Base-by-base conservation (phyloP, 1,140 invertebrate genomes). In the Eulimnadia texana region DNA sequence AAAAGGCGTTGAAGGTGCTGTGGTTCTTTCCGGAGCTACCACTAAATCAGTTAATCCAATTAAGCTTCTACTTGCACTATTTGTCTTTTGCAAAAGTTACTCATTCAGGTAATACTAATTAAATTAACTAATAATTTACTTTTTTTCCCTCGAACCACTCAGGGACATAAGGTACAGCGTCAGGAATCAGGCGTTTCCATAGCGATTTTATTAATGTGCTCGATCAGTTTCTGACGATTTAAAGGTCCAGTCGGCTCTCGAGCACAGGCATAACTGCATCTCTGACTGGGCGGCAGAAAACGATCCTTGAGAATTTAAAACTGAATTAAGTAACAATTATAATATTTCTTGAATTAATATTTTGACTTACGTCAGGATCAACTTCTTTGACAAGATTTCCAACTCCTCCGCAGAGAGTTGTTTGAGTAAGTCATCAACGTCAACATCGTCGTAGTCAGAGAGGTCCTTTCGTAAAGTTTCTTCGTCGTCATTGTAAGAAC, bases 321-420 rank as follows among this genome's bases (percentile, higher is more conserved):
- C 24, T 60, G 25, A 6, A 20, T 60, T 27, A 16, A 55, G 42
- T 22, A 9, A 59, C 50, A 56, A 56, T 22, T 55, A 54, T 22
- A 11, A 28, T 47, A 20, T 20, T 20, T 20, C 23, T n/a, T 11
- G 11, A 52, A 52, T 23, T n/a, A 3, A 13, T 3, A 20, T 52
- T 52, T 24, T 24, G 16, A 66, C 90, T 93, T 79, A 98, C 94
- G 82, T 99, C 95, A 66, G 96, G 95, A 80, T 99, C 96, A 63
- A 98, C 93, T 82, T 99, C 95, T 77, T 92, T 93, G 67, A 93
- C 93, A 63, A 99, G 79, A 98, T 90, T 68, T 93, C 93, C 55
- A 99, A 84, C 78, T 99, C 96, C 73, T 98, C 95, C 16, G 86
- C 82, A 60, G 93, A 88, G 52, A 99, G 79, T 70, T 97, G 91